phyloP scores from a whole-genome alignment of 2,113 vertebrate genomes.

The Cettia cetti region DNA sequence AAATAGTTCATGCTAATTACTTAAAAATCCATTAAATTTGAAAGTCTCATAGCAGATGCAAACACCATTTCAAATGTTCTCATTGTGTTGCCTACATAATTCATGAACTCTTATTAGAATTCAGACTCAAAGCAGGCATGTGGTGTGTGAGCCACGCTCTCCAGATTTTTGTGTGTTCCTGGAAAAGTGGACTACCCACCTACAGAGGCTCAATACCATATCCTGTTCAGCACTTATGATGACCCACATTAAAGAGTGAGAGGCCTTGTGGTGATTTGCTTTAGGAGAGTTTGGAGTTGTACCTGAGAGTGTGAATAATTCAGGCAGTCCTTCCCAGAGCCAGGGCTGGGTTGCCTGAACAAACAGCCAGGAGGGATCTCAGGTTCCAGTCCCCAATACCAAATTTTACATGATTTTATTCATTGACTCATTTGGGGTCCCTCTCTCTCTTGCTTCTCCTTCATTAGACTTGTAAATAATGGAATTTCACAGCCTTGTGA shows the following conservation, averaged over 20 bases:
- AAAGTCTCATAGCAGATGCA: slow-evolving; percentile 70
- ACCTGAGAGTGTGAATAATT: neutral
- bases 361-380: neutral
- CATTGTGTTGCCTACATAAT: slow-evolving; percentile 62
- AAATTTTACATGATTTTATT: neutral
- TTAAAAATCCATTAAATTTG: slow-evolving; percentile 74
- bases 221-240: neutral
- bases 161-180: neutral
- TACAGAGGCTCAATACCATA: neutral
- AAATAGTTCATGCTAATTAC: slow-evolving; percentile 77
- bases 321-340: neutral
- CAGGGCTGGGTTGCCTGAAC: neutral
- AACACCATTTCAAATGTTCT: slow-evolving; percentile 70
- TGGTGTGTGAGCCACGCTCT: neutral
- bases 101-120: slow-evolving; percentile 59
- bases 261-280: neutral
- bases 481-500: neutral
- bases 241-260: neutral
- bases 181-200: neutral
- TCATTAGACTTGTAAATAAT: neutral
- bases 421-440: neutral
- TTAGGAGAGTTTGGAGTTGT: neutral
- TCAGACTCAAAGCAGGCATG: slow-evolving; percentile 21
- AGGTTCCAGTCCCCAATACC: neutral
- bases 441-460: neutral